Percentiles rank a stretch among this genome's conserved stretches.
Evolutionary conservation across 2,797 vertebrate genomes (phyloP).

Genomic region (Naso thynnoides): DNA sequence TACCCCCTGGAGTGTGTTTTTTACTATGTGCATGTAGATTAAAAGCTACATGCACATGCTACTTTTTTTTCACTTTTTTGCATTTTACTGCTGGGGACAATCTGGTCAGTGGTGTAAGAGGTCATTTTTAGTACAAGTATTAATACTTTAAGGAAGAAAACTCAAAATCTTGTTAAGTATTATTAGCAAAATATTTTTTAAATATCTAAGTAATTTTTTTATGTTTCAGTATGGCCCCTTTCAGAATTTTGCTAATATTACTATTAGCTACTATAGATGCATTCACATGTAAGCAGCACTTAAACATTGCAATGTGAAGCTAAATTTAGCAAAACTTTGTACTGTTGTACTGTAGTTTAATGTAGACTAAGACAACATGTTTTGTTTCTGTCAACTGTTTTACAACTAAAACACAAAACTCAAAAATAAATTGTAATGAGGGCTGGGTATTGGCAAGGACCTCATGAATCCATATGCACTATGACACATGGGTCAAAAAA

Average conservation of each 20-base stretch:
- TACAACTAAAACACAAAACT: neutral
- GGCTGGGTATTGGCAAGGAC: too few relatives aligned
- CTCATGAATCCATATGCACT: too few relatives aligned
- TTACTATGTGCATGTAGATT: neutral
- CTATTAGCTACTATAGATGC: neutral
- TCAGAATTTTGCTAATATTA: neutral
- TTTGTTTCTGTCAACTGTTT: neutral
- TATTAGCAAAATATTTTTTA: neutral
- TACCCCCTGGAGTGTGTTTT: constrained; percentile 3
- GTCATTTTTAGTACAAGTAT: neutral
- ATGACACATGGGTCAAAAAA: too few relatives aligned
- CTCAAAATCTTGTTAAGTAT: too few relatives aligned
- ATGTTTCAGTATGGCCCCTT: neutral
- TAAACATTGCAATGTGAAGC: too few relatives aligned
- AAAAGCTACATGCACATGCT: neutral
- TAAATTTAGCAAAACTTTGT: too few relatives aligned
- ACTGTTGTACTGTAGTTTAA: too few relatives aligned
- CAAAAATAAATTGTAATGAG: too few relatives aligned
- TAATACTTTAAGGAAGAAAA: neutral
- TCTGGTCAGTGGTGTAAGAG: neutral
- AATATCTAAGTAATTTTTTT: neutral
- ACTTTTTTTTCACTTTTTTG: neutral
- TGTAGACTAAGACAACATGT: neutral
- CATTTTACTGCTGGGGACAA: neutral
- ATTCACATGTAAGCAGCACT: too few relatives aligned